Evolutionary conservation across 2,113 vertebrate species (phyloP), one percentile per base, ranked within the genome.

Genomic region (Anas platyrhynchos): DNA sequence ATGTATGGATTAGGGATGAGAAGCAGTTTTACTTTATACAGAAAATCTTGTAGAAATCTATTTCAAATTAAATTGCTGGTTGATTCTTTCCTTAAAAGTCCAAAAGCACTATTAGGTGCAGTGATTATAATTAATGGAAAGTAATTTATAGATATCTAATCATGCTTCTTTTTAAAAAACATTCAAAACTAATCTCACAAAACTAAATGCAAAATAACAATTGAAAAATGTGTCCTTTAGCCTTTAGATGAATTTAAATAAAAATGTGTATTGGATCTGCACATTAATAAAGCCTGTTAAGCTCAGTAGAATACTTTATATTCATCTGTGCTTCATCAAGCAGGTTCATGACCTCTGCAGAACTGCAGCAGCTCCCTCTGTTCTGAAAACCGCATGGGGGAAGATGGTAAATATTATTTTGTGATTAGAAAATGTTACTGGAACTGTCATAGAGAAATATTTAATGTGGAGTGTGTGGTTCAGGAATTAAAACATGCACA

Each of bases 391-490:
- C 2, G 4, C 95, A 89, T 90, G 94, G 91, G 95, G 89, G 93
- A 97, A 95, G 96, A 97, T 95, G 93, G 83, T 59, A 97, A 97
- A 97, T 98, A 97, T 94, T 95, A 97, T 97, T 98, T 98, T 97
- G 96, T 96, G 97, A 98, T 98, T 98, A 98, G 98, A 97, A 98
- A 97, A 97, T 94, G 95, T 97, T 98, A 96, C 97, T 96, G 96
- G 96, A 97, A 97, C 96, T 97, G 97, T 97, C 96, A 96, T 58
- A 96, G 89, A 96, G 92, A 97, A 98, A 97, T 94, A 94, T 84
- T 89, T 73, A 85, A 93, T 77, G 91, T 74, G 78, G 87, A 97
- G 85, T 75, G 89, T 88, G 80, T 61, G 77, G 86, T 89, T 95
- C 92, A 88, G 92, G 96, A 97, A 97, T 97, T 87, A 96, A 96